Percentiles rank a stretch among this genome's conserved stretches.
These are phyloP conservation scores for Zygogramma bicolorata DNA, from an alignment of 2,888 invertebrate species.

Conservation along the genomic window DNA sequence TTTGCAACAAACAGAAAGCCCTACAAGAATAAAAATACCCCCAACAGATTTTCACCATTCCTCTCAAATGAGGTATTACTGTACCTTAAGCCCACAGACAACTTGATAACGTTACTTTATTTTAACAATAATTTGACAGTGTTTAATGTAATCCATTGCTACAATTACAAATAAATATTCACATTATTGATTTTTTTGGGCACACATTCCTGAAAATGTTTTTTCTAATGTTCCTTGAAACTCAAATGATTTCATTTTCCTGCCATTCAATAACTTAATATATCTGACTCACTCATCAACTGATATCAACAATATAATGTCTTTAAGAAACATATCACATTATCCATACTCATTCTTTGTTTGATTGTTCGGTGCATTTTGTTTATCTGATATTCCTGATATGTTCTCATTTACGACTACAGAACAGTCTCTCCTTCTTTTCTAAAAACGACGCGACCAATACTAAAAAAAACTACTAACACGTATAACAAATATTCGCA, in stretches of 20 bases:
- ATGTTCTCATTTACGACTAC: constrained; percentile 24
- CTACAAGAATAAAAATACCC: too few relatives aligned
- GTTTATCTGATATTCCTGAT: constrained; percentile 15
- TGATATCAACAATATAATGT: too few relatives aligned
- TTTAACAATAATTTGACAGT: neutral
- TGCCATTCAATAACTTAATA: too few relatives aligned
- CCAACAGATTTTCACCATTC: too few relatives aligned
- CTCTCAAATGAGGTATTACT: too few relatives aligned
- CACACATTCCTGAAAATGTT: too few relatives aligned
- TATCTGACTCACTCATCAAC: too few relatives aligned
- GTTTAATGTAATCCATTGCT: neutral
- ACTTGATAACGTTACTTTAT: too few relatives aligned
- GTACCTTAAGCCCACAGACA: too few relatives aligned
- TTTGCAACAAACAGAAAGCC: too few relatives aligned
- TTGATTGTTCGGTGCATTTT: constrained; percentile 24
- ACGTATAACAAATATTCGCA: constrained; percentile 34
- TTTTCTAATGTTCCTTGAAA: too few relatives aligned
- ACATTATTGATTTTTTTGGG: neutral
- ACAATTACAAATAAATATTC: neutral
- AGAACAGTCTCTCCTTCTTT: constrained; percentile 39
- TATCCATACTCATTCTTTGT: neutral
- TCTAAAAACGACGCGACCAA: constrained; percentile 28
- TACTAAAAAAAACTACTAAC: constrained; percentile 35
- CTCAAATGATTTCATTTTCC: neutral
- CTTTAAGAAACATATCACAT: neutral